A percentile compares a stretch with the other conserved stretches of the same genome.
These are phyloP conservation scores for Hirtodrosophila trivittata DNA, from an alignment of 2,888 invertebrate genomes.

Conservation along the genomic window DNA sequence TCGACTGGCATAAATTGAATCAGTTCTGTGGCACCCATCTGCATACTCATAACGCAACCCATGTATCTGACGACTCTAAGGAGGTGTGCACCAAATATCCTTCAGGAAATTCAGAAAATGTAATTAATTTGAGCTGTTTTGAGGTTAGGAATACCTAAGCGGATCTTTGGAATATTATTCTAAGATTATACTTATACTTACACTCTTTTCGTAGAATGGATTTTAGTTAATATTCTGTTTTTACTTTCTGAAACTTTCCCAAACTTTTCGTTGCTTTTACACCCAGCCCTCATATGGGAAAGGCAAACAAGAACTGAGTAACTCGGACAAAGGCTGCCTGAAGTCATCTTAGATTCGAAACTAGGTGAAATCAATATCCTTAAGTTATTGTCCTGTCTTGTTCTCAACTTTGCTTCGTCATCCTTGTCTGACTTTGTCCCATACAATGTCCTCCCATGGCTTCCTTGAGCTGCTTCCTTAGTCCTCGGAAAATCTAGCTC, in stretches of 20 bases:
- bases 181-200: too few relatives aligned
- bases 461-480: constrained; percentile 29
- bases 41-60: constrained; percentile 18
- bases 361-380: constrained; percentile 72
- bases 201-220: too few relatives aligned
- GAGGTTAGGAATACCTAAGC: too few relatives aligned
- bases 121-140: too few relatives aligned
- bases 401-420: constrained; percentile 41
- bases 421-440: constrained; percentile 24
- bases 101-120: neutral
- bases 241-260: too few relatives aligned
- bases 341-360: constrained; percentile 40
- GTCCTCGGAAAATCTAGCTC: constrained; percentile 50
- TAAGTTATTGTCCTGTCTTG: constrained; percentile 58
- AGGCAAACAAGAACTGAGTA: constrained; percentile 3
- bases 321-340: constrained; percentile 17
- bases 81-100: constrained; percentile 3
- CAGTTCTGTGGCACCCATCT: constrained; percentile 49
- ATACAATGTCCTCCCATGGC: constrained; percentile 40
- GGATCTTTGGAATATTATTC: too few relatives aligned
- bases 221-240: too few relatives aligned
- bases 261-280: too few relatives aligned
- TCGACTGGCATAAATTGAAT: constrained; percentile 67
- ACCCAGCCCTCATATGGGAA: neutral
- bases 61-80: neutral